Conservation (phyloP, 35 echinoderm and acorn worm genomes). For the Ophioderma brevispina region DNA sequence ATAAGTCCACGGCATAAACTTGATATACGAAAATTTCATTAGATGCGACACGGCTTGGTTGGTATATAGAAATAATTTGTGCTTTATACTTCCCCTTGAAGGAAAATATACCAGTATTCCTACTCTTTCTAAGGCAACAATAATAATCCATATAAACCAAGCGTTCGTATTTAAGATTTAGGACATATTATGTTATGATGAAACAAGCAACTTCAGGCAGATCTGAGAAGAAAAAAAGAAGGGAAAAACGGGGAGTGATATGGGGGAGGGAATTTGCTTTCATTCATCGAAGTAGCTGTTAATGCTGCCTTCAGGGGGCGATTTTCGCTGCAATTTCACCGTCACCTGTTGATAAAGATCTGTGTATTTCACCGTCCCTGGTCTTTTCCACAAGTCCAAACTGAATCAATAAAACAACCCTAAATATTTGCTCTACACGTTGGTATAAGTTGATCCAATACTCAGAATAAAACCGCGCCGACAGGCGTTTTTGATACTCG, state of each 20-base stretch:
- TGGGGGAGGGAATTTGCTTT: not conserved
- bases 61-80: not conserved
- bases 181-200: not conserved
- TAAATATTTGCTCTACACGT: conserved; percentile 1
- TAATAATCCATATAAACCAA: not conserved
- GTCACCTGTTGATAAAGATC: conserved; percentile 8
- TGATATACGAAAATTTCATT: not conserved
- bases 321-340: not conserved
- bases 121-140: not conserved
- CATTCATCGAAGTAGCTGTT: not conserved
- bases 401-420: conserved; percentile 10
- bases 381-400: not conserved
- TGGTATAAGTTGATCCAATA: conserved; percentile 1
- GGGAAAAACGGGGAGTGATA: not conserved
- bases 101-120: not conserved
- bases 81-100: not conserved
- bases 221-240: not conserved
- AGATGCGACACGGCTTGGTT: not conserved
- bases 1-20: not conserved
- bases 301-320: conserved; percentile 5
- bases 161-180: no score
- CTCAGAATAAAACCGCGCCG: not conserved
- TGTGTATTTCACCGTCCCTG: not conserved
- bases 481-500: not conserved
- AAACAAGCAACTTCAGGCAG: not conserved